A percentile compares a stretch with the other conserved stretches of the same genome.
Evolutionary conservation across 2,888 invertebrate genomes (phyloP).

Genomic region (Cylloceria caligata): DNA sequence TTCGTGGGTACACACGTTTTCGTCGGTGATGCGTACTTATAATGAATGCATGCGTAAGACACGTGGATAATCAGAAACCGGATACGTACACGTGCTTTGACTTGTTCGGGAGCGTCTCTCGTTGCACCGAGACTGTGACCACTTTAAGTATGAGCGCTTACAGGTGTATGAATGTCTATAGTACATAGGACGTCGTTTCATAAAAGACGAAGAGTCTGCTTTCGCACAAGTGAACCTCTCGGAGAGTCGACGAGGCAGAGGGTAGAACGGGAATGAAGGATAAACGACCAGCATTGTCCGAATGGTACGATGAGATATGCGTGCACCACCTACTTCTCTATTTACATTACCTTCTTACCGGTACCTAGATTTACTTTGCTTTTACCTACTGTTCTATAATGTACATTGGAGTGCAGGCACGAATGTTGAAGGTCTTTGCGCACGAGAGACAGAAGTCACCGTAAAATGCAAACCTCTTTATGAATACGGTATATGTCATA

Average conservation of each 20-base stretch:
- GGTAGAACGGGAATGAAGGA: background rate
- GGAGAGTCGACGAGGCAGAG: background rate
- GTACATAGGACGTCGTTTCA: background rate
- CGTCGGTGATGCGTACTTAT: background rate
- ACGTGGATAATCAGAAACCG: slow-evolving; percentile 25
- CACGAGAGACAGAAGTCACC: slow-evolving; percentile 12
- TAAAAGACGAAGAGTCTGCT: background rate
- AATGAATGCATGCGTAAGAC: background rate
- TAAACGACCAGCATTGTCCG: background rate
- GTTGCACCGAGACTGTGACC: background rate
- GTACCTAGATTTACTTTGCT: slow-evolving; percentile 21
- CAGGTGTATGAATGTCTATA: background rate
- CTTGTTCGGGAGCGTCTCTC: slow-evolving; percentile 17
- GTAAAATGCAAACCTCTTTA: slow-evolving; percentile 34
- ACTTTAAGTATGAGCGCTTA: background rate
- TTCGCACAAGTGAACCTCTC: background rate
- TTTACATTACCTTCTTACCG: slow-evolving; percentile 4
- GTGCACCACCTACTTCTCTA: slow-evolving; percentile 7
- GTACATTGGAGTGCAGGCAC: slow-evolving; percentile 17
- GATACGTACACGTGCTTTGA: slow-evolving; percentile 24
- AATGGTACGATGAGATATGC: slow-evolving; percentile 3
- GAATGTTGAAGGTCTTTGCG: slow-evolving; percentile 30
- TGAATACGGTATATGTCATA: slow-evolving; percentile 1
- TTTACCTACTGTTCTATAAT: background rate
- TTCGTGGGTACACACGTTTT: slow-evolving; percentile 1